phyloP scores from a whole-genome alignment of 2,113 vertebrate species.

The crab-eating macaque (Macaca fascicularis) region DNA sequence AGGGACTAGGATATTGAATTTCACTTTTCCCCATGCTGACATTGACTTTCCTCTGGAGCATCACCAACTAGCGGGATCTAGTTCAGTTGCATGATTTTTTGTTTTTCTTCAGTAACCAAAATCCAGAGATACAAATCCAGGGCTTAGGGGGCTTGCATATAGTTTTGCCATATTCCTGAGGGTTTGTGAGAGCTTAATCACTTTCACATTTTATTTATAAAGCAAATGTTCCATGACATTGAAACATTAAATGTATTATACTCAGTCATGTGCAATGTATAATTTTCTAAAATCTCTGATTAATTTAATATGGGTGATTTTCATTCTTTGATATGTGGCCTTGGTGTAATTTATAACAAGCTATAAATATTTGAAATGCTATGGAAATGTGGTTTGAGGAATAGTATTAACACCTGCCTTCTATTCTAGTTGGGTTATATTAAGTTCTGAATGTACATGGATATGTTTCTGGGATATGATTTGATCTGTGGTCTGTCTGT shows the following conservation, averaged over 20 bases:
- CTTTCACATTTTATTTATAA: constrained; percentile 77
- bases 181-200: constrained; percentile 60
- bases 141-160: constrained; percentile 44
- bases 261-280: constrained; percentile 60
- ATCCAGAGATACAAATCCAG: constrained; percentile 63
- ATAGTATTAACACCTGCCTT: constrained; percentile 62
- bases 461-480: constrained; percentile 7
- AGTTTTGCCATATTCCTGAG: constrained; percentile 61
- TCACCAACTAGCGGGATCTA: constrained; percentile 26
- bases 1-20: constrained; percentile 36
- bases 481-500: constrained; percentile 10
- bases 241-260: constrained; percentile 74
- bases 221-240: constrained; percentile 73
- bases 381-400: constrained; percentile 49
- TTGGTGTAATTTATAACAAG: constrained; percentile 69
- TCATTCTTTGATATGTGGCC: constrained; percentile 64
- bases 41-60: constrained; percentile 44
- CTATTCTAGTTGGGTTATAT: constrained; percentile 34
- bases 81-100: constrained; percentile 22
- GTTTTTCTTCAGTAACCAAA: constrained; percentile 52
- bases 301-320: constrained; percentile 71
- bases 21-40: constrained; percentile 46
- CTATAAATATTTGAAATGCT: constrained; percentile 69
- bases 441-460: constrained; percentile 31
- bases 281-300: constrained; percentile 75